phyloP scores from a whole-genome alignment of 2,113 vertebrate genomes.

The Ibidorhyncha struthersii region DNA sequence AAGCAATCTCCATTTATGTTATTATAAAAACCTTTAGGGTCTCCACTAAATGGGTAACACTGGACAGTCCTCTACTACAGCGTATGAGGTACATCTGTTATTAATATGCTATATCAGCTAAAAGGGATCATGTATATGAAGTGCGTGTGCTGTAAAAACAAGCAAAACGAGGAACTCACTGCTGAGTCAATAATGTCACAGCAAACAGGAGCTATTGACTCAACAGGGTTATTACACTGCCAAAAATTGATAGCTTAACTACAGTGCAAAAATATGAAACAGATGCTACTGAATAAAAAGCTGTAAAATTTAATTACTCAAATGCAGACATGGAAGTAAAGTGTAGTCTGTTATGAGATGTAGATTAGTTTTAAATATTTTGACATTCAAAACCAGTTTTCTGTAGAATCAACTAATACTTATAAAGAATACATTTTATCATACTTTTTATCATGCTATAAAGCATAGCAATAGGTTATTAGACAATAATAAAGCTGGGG shows the following conservation, averaged over 20 bases:
- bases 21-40: neutral
- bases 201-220: constrained; percentile 59
- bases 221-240: constrained; percentile 27
- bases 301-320: constrained; percentile 66
- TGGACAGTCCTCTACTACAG: neutral
- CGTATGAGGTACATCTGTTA: neutral
- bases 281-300: constrained; percentile 62
- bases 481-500: neutral
- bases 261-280: constrained; percentile 58
- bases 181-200: constrained; percentile 45
- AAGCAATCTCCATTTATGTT: neutral
- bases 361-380: constrained; percentile 57
- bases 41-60: neutral
- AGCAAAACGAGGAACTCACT: neutral
- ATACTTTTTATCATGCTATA: neutral
- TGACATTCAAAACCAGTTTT: constrained; percentile 48
- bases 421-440: neutral
- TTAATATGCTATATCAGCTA: neutral
- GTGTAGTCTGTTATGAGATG: neutral
- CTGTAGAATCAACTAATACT: neutral
- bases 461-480: neutral
- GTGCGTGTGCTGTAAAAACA: neutral
- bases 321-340: constrained; percentile 21
- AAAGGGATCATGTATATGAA: neutral
- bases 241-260: constrained; percentile 66